Conservation (phyloP, 1,140 invertebrate species). For the Globodera ellingtonae region DNA sequence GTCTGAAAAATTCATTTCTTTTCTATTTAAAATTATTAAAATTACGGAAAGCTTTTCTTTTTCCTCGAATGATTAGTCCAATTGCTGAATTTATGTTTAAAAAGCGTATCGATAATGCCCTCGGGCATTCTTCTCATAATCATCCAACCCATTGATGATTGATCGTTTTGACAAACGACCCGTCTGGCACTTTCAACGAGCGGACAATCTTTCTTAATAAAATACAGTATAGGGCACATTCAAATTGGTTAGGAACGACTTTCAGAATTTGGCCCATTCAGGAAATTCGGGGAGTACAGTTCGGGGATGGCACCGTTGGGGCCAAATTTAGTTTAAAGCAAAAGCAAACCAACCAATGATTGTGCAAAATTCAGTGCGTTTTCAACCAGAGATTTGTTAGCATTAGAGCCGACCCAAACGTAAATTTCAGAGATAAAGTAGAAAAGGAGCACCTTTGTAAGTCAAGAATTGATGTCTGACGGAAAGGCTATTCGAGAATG, state of each 20-base stretch:
- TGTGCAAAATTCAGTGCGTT: constrained; percentile 48
- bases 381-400: constrained; percentile 66
- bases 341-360: constrained; percentile 36
- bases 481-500: neutral
- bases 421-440: constrained; percentile 93
- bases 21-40: neutral
- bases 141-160: constrained; percentile 74
- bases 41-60: neutral
- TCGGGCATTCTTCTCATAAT: constrained; percentile 85
- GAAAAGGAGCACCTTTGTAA: constrained; percentile 75
- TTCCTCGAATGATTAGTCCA: constrained; percentile 11
- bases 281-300: neutral
- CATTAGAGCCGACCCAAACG: constrained; percentile 88
- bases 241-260: too few species aligned
- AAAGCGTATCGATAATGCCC: constrained; percentile 88
- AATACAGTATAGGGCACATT: too few species aligned
- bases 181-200: neutral
- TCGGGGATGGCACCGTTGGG: too few species aligned
- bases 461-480: neutral
- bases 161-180: neutral
- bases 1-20: neutral
- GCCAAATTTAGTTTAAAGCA: too few species aligned
- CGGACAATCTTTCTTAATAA: neutral
- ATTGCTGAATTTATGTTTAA: constrained; percentile 82
- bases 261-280: too few species aligned